Conservation (phyloP, 2,888 invertebrate species). For the Slavum lentiscoides region DNA sequence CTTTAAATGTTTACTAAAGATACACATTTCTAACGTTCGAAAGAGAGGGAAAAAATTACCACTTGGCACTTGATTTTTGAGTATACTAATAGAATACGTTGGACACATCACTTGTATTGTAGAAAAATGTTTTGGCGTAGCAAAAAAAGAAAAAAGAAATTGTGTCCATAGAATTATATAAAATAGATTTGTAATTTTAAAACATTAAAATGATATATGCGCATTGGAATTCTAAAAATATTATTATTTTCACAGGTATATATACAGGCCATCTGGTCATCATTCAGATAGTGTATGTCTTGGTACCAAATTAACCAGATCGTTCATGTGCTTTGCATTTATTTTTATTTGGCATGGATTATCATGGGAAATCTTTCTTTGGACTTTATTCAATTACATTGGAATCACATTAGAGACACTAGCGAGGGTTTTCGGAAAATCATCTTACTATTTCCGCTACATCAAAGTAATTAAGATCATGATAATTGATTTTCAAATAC, state of each 20-base stretch:
- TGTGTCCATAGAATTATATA: no score
- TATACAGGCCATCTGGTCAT: slow-evolving; percentile 72
- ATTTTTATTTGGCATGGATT: slow-evolving; percentile 91
- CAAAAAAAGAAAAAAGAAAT: no score
- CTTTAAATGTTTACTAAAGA: no score
- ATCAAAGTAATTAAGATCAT: slow-evolving; percentile 34
- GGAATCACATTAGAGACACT: slow-evolving; percentile 75
- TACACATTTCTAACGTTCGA: no score
- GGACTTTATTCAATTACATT: slow-evolving; percentile 84
- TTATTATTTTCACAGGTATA: slow-evolving; percentile 69
- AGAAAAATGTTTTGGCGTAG: no score
- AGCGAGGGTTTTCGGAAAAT: slow-evolving; percentile 62
- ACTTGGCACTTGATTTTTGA: no score
- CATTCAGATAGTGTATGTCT: slow-evolving; percentile 59
- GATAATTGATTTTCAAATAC: neutral
- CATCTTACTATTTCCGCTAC: slow-evolving; percentile 59
- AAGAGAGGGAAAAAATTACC: no score
- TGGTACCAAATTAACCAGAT: slow-evolving; percentile 69
- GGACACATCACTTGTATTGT: no score
- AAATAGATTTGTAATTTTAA: no score
- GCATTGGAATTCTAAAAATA: neutral
- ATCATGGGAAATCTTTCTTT: slow-evolving; percentile 75
- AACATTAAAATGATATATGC: neutral
- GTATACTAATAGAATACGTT: no score
- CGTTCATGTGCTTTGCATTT: slow-evolving; percentile 77